Evolutionary conservation across 2,113 vertebrate genomes (phyloP).

Genomic region (Pomatostomus ruficeps): DNA sequence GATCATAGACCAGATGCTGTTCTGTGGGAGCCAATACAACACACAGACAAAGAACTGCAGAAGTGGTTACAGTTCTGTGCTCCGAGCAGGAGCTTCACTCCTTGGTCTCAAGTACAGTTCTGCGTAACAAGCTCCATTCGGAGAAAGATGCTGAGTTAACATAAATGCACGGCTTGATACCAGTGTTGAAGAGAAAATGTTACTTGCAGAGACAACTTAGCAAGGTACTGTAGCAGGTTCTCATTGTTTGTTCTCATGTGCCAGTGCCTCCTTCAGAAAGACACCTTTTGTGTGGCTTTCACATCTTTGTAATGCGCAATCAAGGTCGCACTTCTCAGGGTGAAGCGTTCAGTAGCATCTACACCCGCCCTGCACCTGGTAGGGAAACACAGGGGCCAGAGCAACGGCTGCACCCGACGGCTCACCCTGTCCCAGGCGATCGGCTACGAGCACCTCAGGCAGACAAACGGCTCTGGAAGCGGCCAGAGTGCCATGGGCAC

Average conservation of each 20-base stretch:
- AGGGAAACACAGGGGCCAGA: accelerated
- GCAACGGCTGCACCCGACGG: accelerated
- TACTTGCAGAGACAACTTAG: neutral
- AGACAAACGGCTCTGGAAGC: accelerated
- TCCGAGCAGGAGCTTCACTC: neutral
- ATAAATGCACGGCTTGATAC: accelerated
- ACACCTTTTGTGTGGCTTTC: accelerated
- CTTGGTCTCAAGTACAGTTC: neutral
- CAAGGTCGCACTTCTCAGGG: accelerated
- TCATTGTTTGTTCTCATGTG: accelerated
- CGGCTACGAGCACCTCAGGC: accelerated
- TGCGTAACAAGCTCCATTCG: neutral
- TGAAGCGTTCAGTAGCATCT: neutral
- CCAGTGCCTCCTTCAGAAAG: neutral
- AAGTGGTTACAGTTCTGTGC: neutral
- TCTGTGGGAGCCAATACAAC: neutral
- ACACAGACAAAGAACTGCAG: neutral
- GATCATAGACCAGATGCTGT: neutral
- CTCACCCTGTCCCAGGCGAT: neutral
- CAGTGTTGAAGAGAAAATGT: neutral
- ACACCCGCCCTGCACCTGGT: neutral
- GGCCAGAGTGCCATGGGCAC: accelerated
- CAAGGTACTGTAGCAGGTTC: accelerated
- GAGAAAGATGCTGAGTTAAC: neutral
- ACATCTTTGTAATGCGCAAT: accelerated